These are phyloP conservation scores for Amblyjoppa fuscipennis DNA, from an alignment of 2,888 invertebrate species.

Conservation along the genomic window DNA sequence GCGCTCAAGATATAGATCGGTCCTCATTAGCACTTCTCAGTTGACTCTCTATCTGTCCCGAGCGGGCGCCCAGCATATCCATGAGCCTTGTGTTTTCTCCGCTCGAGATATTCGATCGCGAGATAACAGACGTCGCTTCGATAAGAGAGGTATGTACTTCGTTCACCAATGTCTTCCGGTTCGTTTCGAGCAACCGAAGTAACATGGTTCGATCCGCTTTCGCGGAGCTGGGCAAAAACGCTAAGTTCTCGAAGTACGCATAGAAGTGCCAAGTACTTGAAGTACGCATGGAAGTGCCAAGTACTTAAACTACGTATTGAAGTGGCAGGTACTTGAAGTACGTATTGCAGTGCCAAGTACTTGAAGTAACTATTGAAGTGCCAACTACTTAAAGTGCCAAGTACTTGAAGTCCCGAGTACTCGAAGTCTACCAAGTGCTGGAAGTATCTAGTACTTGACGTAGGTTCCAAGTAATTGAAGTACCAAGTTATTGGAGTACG, in stretches of 20 bases:
- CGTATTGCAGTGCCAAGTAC: neutral
- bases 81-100: slow-evolving; percentile 27
- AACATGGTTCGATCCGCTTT: neutral
- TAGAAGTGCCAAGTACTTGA: too few species aligned
- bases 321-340: neutral
- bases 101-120: slow-evolving; percentile 54
- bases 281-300: too few species aligned
- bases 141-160: slow-evolving; percentile 34
- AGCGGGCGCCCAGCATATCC: slow-evolving; percentile 25
- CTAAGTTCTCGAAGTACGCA: neutral
- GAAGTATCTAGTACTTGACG: too few species aligned
- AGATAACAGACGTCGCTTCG: slow-evolving; percentile 50
- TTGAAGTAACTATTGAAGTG: too few species aligned
- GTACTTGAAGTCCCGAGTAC: too few species aligned
- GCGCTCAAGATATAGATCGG: slow-evolving; percentile 65
- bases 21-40: slow-evolving; percentile 66
- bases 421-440: too few species aligned
- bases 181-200: slow-evolving; percentile 2
- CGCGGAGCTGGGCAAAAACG: neutral
- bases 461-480: too few species aligned
- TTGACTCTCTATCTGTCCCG: slow-evolving; percentile 29
- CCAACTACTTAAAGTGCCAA: too few species aligned
- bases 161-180: slow-evolving; percentile 57
- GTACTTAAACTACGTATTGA: too few species aligned
- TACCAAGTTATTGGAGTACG: too few species aligned